Conservation (phyloP, 1,140 invertebrate species). For the Drosophila virilis region DNA sequence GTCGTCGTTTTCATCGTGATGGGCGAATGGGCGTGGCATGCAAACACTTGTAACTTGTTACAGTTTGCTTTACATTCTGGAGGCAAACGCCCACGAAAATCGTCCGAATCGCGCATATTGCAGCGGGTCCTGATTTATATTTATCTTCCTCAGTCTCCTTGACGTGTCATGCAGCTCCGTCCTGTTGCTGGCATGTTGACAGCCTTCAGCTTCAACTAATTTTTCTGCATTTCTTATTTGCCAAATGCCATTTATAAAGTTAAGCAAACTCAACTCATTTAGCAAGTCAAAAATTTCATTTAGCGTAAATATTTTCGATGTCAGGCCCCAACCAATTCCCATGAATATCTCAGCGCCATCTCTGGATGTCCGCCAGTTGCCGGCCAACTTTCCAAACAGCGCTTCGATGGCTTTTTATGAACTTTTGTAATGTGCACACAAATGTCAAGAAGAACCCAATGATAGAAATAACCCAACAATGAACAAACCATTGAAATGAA, state of each 20-base stretch:
- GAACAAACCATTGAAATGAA: slow-evolving; percentile 49
- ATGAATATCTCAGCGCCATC: background rate
- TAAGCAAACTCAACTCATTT: slow-evolving; percentile 58
- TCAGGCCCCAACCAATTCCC: slow-evolving; percentile 22
- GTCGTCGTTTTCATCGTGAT: background rate
- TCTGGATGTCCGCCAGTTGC: slow-evolving; percentile 7
- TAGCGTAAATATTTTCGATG: slow-evolving; percentile 62
- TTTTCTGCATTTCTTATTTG: slow-evolving; percentile 38
- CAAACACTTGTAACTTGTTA: slow-evolving; percentile 80
- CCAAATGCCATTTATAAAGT: slow-evolving; percentile 64
- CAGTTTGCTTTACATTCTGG: slow-evolving; percentile 67
- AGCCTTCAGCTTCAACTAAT: slow-evolving; percentile 69
- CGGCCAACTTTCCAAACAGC: slow-evolving; percentile 36
- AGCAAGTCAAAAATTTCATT: slow-evolving; percentile 69
- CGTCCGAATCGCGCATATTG: slow-evolving; percentile 25
- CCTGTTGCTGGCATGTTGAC: slow-evolving; percentile 69
- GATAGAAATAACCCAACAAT: slow-evolving; percentile 47
- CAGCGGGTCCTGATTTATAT: slow-evolving; percentile 43
- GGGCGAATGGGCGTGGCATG: slow-evolving; percentile 22
- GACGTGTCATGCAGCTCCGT: slow-evolving; percentile 25
- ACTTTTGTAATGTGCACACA: slow-evolving; percentile 56
- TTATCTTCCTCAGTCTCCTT: slow-evolving; percentile 3
- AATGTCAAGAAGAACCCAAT: slow-evolving; percentile 4
- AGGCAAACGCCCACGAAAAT: slow-evolving; percentile 33
- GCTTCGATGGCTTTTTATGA: slow-evolving; percentile 70